A percentile compares a stretch with the other conserved stretches of the same genome.
These are phyloP conservation scores for Tolypeutes matacus DNA, from an alignment of 2,797 vertebrate species.

Conservation along the genomic window DNA sequence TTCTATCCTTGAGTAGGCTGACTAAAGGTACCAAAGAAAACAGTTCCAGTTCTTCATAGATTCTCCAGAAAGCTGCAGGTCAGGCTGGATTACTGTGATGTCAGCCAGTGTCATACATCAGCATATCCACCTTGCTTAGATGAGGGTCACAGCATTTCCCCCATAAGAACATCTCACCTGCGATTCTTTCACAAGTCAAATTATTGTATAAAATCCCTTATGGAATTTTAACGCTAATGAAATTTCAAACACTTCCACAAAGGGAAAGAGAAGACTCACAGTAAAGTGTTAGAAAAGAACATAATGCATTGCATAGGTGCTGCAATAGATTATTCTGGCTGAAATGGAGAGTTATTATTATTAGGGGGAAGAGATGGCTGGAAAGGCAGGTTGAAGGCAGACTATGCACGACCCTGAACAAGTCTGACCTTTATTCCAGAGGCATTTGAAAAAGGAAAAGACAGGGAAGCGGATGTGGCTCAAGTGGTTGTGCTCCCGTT, in stretches of 20 bases:
- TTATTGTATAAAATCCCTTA: not conserved
- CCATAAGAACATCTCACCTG: not conserved
- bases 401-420: not conserved
- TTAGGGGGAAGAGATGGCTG: not conserved
- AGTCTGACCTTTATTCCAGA: not conserved
- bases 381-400: not conserved
- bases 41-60: not conserved
- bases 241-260: not conserved
- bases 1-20: not conserved
- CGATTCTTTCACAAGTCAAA: not conserved
- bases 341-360: not conserved
- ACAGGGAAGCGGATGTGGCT: too few species aligned
- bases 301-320: not conserved
- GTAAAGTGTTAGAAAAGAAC: not conserved
- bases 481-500: too few species aligned
- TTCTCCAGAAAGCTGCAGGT: not conserved
- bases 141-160: not conserved
- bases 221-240: not conserved
- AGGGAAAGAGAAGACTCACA: not conserved
- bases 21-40: not conserved
- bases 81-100: too few species aligned
- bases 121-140: not conserved
- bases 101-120: not conserved
- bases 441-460: not conserved
- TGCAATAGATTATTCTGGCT: not conserved